A percentile compares a stretch with the other conserved stretches of the same genome.
phyloP scores from a whole-genome alignment of 2,888 invertebrate genomes.

The Ophonus ardosiacus region DNA sequence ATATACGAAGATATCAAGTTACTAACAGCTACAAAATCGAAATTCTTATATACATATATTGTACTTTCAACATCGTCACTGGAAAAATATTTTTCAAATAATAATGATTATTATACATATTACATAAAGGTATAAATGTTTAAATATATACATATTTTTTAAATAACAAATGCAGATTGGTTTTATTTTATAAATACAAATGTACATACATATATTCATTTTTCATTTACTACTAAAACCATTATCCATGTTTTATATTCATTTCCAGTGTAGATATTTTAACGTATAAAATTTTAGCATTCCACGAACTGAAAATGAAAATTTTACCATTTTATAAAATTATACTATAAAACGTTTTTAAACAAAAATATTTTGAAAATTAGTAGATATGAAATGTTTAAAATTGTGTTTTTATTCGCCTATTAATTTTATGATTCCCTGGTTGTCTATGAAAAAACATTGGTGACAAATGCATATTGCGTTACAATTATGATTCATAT shows the following conservation, averaged over 20 bases:
- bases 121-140: too few relatives aligned
- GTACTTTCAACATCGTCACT: too few relatives aligned
- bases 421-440: conserved; percentile 6
- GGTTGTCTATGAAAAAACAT: background rate
- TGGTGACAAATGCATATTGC: conserved; percentile 20
- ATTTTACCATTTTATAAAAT: background rate
- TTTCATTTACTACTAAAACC: background rate
- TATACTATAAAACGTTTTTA: background rate
- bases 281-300: background rate
- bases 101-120: too few relatives aligned
- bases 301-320: background rate
- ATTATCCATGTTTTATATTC: background rate
- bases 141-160: too few relatives aligned
- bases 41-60: too few relatives aligned
- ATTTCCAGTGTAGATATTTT: background rate
- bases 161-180: too few relatives aligned
- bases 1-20: too few relatives aligned
- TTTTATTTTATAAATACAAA: too few relatives aligned
- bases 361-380: conserved; percentile 10
- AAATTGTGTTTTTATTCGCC: background rate
- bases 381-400: background rate
- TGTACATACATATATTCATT: background rate
- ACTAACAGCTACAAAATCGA: too few relatives aligned
- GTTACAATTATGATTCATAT: conserved; percentile 27
- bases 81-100: too few relatives aligned